These are phyloP conservation scores for Toxotes jaculatrix DNA, from an alignment of 2,113 vertebrate species.

Conservation along the genomic window DNA sequence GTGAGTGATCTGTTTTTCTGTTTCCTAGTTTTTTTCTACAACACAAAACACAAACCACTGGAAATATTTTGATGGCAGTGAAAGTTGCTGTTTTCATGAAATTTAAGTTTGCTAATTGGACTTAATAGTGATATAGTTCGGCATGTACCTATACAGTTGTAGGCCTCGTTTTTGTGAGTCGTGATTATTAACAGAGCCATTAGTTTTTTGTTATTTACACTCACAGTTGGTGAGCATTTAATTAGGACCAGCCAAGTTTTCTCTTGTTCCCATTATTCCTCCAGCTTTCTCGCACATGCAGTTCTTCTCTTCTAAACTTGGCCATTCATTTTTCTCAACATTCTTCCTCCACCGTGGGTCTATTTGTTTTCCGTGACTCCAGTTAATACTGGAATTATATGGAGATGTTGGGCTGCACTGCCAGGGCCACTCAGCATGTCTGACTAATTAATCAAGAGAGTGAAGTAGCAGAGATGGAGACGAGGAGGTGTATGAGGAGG, in stretches of 20 bases:
- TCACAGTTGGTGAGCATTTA: constrained; percentile 43
- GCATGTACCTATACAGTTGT: not conserved
- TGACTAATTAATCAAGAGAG: constrained; percentile 61
- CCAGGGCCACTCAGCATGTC: constrained; percentile 46
- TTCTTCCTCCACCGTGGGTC: constrained; percentile 11
- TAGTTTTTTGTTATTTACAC: not conserved
- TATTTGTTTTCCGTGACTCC: constrained; percentile 49
- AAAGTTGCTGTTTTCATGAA: not conserved
- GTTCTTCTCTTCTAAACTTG: constrained; percentile 8
- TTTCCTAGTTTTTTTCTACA: not conserved
- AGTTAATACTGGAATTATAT: constrained; percentile 53
- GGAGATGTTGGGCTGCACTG: constrained; percentile 34
- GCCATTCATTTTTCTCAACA: not conserved
- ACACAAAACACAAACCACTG: not conserved
- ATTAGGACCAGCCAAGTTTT: constrained; percentile 41
- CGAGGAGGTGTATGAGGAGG: not conserved
- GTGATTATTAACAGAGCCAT: not conserved
- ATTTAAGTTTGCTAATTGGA: not conserved
- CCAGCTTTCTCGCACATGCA: constrained; percentile 28
- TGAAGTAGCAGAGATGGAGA: constrained; percentile 15
- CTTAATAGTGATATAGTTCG: not conserved
- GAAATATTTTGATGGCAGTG: not conserved
- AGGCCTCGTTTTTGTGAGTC: not conserved
- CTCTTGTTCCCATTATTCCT: not conserved
- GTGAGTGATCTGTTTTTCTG: not conserved